A percentile compares a stretch with the other conserved stretches of the same genome.
These are phyloP conservation scores for Cephus cinctus DNA, from an alignment of 1,140 invertebrate genomes.

Conservation along the genomic window DNA sequence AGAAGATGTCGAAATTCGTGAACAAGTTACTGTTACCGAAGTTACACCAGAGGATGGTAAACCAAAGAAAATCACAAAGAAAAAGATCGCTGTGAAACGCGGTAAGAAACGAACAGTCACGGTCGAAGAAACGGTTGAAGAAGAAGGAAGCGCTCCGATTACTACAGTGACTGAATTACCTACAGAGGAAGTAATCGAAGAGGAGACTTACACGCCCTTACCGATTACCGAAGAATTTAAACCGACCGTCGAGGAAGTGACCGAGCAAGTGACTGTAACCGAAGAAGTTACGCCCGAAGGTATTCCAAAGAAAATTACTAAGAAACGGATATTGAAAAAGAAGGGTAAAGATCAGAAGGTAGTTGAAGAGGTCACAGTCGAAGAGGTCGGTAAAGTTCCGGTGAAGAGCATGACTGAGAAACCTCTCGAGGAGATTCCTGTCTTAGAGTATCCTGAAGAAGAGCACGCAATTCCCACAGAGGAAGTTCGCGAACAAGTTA, in stretches of 20 bases:
- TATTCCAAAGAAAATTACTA: constrained; percentile 25
- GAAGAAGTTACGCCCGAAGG: constrained; percentile 21
- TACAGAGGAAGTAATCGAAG: constrained; percentile 7
- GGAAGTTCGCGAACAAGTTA: constrained; percentile 4
- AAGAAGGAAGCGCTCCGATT: constrained; percentile 38
- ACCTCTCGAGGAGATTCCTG: constrained; percentile 5
- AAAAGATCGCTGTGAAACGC: constrained; percentile 46
- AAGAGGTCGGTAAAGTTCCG: constrained; percentile 36
- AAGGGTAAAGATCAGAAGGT: constrained; percentile 32
- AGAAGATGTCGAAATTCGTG: constrained; percentile 15
- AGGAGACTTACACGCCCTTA: constrained; percentile 15
- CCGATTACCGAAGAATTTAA: constrained; percentile 18
- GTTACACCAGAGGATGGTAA: constrained; percentile 36
- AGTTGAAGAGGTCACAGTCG: constrained; percentile 41
- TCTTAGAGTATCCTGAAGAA: background rate
- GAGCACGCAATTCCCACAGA: no score
- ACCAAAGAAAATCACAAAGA: constrained; percentile 32
- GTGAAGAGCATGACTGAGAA: constrained; percentile 23
- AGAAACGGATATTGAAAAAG: constrained; percentile 36
- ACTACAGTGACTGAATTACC: constrained; percentile 6
- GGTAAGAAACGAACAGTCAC: constrained; percentile 47
- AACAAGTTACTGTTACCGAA: constrained; percentile 19
- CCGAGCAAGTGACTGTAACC: constrained; percentile 18
- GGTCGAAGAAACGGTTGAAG: constrained; percentile 46
- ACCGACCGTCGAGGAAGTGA: constrained; percentile 14